Percentiles rank a stretch among this genome's conserved stretches.
These are phyloP conservation scores for Blastobasis adustella DNA, from an alignment of 2,888 invertebrate species.

Conservation along the genomic window DNA sequence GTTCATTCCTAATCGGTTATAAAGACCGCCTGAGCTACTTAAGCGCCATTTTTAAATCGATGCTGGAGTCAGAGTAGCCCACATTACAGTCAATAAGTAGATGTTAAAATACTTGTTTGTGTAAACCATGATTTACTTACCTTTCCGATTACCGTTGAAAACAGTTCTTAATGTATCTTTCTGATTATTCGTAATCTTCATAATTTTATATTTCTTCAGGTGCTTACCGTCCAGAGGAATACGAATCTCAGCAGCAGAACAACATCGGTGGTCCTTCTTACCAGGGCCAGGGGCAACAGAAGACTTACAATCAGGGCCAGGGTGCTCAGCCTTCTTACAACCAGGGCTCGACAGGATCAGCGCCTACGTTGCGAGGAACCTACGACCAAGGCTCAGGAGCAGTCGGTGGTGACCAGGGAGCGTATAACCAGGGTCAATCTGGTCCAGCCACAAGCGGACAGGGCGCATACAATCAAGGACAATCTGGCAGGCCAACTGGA, in stretches of 20 bases:
- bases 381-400: conserved; percentile 11
- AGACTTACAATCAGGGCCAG: conserved; percentile 4
- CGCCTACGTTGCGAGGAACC: conserved; percentile 5
- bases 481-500: background rate
- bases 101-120: no score
- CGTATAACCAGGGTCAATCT: conserved; percentile 3
- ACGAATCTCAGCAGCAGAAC: conserved; percentile 32
- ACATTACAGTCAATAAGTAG: no score
- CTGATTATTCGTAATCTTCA: no score
- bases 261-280: conserved; percentile 7
- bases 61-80: no score
- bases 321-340: conserved; percentile 1
- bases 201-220: conserved; percentile 32
- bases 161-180: no score
- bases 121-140: no score
- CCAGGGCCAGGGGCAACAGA: background rate
- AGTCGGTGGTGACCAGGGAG: conserved; percentile 4
- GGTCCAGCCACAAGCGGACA: conserved; percentile 7
- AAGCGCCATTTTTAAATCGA: no score
- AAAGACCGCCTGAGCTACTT: no score
- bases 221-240: conserved; percentile 58
- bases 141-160: no score
- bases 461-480: conserved; percentile 9
- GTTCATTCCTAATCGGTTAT: no score
- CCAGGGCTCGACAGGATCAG: conserved; percentile 6